These are phyloP conservation scores for Pyralis farinalis DNA, from an alignment of 2,888 invertebrate species.

Conservation along the genomic window DNA sequence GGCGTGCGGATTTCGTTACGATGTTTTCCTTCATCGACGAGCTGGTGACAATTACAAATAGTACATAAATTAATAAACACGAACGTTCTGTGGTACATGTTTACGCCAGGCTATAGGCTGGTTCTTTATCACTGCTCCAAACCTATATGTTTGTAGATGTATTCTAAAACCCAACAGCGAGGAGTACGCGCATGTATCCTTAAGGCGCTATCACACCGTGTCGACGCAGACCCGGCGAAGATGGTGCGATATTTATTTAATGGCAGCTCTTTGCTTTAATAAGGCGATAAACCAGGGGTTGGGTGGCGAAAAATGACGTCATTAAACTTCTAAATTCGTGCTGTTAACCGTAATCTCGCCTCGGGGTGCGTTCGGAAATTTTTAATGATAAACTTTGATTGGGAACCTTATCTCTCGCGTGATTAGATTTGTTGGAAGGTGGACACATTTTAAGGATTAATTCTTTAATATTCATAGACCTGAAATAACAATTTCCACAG, in stretches of 20 bases:
- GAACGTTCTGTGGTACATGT: too few relatives aligned
- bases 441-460: too few relatives aligned
- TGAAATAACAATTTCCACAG: too few relatives aligned
- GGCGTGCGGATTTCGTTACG: too few relatives aligned
- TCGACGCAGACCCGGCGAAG: not conserved
- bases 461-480: too few relatives aligned
- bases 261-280: slow-evolving; percentile 47
- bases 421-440: not conserved
- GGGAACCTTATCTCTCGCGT: slow-evolving; percentile 6
- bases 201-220: not conserved
- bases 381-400: slow-evolving; percentile 26
- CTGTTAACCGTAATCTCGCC: slow-evolving; percentile 34
- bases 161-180: too few relatives aligned
- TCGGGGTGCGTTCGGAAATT: slow-evolving; percentile 18
- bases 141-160: too few relatives aligned
- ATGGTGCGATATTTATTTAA: slow-evolving; percentile 49
- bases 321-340: slow-evolving; percentile 51
- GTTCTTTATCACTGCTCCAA: too few relatives aligned
- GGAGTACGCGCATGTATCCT: not conserved
- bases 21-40: too few relatives aligned
- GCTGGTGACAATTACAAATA: too few relatives aligned
- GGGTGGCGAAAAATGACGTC: slow-evolving; percentile 60
- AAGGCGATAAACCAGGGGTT: slow-evolving; percentile 53
- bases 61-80: too few relatives aligned
- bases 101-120: too few relatives aligned